Evolutionary conservation across 2,113 vertebrate genomes (phyloP), one percentile per base, ranked within the genome.

Genomic region (Mesitornis unicolor): DNA sequence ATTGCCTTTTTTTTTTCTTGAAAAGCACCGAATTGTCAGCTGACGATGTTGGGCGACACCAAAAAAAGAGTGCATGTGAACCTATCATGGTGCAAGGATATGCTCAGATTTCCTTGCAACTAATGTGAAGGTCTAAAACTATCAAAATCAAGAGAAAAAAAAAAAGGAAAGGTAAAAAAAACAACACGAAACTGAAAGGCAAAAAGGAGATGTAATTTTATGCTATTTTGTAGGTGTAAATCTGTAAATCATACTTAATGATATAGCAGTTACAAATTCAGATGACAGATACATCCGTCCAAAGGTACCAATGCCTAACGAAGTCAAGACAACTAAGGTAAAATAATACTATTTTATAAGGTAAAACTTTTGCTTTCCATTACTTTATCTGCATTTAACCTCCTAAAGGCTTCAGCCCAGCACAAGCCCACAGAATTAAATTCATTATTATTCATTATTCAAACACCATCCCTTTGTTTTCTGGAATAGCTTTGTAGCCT

Each of bases 391-490:
- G 38, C 83, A 64, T 97, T 97, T 91, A 82, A 89, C 94, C 94
- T 95, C 94, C 94, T 94, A 93, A 87, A 95, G 83, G 57, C 95
- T 97, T 86, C 78, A 97, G 96, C 90, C 96, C 95, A 93, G 95
- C 87, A 57, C 86, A 97, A 97, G 97, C 94, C 89, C 73, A 79
- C 73, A 91, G 95, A 97, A 98, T 97, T 97, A 97, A 97, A 96
- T 97, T 98, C 97, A 98, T 98, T 97, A 98, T 98, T 98, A 98
- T 98, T 98, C 97, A 98, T 98, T 96, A 98, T 98, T 90, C 97
- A 97, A 96, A 97, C 96, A 96, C 95, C 96, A 97, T 97, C 96
- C 95, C 94, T 98, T 98, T 98, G 98, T 98, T 98, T 98, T 97
- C 98, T 97, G 92, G 97, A 98, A 97, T 97, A 98, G 97, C 97